Evolutionary conservation across 2,797 vertebrate species (phyloP), one percentile per base, ranked within the genome.

Genomic region (Malacoctenus gilli): DNA sequence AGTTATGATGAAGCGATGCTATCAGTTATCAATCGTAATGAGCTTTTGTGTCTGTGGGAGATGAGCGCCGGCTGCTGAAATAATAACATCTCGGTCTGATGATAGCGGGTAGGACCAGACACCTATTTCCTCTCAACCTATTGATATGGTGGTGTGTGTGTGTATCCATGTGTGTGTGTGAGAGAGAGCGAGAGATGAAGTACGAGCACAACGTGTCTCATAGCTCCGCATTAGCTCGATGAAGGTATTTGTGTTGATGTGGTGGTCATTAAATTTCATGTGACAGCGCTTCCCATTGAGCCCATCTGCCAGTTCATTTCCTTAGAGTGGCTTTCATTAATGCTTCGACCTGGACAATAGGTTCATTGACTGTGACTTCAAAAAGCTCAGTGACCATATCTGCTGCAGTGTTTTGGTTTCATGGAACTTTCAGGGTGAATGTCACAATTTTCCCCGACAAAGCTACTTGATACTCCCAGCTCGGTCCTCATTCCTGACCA

Each of bases 11-110:
- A 91, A 88, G 78, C 38, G 74, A 87, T 90, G 68, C 69, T 86
- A 89, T 91, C 88, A 88, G 83, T 88, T 88, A 89, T 90, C 88
- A 88, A 85, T 89, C 18, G 66, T 90, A 90, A 89, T 90, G 79
- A 87, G 89, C 83, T 85, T 88, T 83, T 80, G 77, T 81, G 68
- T 59, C 78, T 6, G 47, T 65, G 72, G 73, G 74, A 81, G 78
- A 77, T 14, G 0, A 57, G 36, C 16, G 43, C 53, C 35, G 22
- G 73, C 68, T 66, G 59, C 54, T 64, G 72, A 79, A 85, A 85
- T 81, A 85, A 84, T 80, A 90, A 72, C 67, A 78, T 80, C 83
- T 83, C 67, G 51, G 66, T 72, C 38, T 59, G 77, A 73, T 41
- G 60, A 75, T 51, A 53, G 50, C 0, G 18, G 14, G 42, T 73